Evolutionary conservation across 2,113 vertebrate genomes (phyloP), one percentile per base, ranked within the genome.

Genomic region (Elephas maximus): DNA sequence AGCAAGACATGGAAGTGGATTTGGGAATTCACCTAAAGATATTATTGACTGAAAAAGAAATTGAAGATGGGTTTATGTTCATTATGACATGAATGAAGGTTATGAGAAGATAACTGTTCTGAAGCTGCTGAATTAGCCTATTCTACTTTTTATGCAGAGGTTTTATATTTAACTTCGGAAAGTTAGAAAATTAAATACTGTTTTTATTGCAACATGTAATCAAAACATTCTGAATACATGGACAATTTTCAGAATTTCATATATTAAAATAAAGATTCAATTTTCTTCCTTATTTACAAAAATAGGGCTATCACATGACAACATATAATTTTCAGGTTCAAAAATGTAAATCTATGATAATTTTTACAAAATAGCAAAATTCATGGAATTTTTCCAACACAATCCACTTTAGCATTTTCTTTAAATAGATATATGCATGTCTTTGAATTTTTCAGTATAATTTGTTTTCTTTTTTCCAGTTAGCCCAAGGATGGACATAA

Each of bases 21-120:
- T 86, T 91, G 48, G 57, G 44, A 60, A 83, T 83, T 91, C 94
- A 93, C 41, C 57, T 83, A 26, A 95, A 96, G 41, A 86, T 4
- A 4, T 84, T 76, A 85, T 71, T 91, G 82, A 94, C 63, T 63
- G 14, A 76, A 89, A 96, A 96, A 71, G 44, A 85, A 91, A 95
- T 80, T 86, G 63, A 78, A 78, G 51, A 26, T 65, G 30, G 41
- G 78, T 95, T 65, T 86, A 94, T n/a, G 5, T 89, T 83, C 37
- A 37, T 37, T 37, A 37, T 37, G 44, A 84, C 44, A 60, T 45
- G 28, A 94, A 84, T 81, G 63, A 97, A 97, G 23, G 14, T 71
- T 86, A 89, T 53, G 48, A 79, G 57, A 79, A 2, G 21, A 51
- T 76, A 83, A 78, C 76, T 76, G 9, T 67, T 78, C 48, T 51